These are phyloP conservation scores for Damaliscus lunatus DNA, from an alignment of 2,113 vertebrate species.

Conservation along the genomic window DNA sequence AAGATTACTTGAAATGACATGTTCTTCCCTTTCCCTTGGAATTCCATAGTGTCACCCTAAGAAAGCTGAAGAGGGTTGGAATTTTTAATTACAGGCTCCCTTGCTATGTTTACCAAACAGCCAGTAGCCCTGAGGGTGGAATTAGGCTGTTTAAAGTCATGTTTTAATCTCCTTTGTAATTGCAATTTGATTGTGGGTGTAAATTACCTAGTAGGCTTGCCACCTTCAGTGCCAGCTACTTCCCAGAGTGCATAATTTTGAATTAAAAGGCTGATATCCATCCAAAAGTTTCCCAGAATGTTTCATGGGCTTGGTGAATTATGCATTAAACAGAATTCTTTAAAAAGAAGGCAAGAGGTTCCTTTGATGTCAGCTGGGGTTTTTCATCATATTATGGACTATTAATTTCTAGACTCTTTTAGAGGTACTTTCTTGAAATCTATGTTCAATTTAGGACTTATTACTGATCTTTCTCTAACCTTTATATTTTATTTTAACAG, in stretches of 20 bases:
- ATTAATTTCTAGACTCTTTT: conserved; percentile 53
- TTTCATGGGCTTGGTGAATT: conserved; percentile 59
- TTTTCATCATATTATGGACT: conserved; percentile 45
- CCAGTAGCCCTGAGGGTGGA: conserved; percentile 74
- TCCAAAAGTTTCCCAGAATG: conserved; percentile 60
- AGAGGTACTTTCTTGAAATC: conserved; percentile 57
- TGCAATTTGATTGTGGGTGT: conserved; percentile 77
- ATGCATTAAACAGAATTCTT: conserved; percentile 57
- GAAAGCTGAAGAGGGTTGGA: conserved; percentile 48
- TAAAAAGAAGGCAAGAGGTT: conserved; percentile 55
- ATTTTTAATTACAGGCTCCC: conserved; percentile 66
- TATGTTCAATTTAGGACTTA: conserved; percentile 52
- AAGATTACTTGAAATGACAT: neutral
- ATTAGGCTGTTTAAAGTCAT: conserved; percentile 71
- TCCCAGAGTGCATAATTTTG: conserved; percentile 76
- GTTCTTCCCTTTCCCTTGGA: neutral
- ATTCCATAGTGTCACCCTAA: conserved; percentile 17
- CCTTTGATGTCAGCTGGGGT: conserved; percentile 51
- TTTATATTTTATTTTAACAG: conserved; percentile 61
- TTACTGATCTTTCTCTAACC: conserved; percentile 50
- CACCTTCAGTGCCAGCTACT: conserved; percentile 66
- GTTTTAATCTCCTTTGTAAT: conserved; percentile 83
- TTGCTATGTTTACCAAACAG: conserved; percentile 70
- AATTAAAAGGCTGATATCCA: conserved; percentile 77
- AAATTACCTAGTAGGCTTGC: conserved; percentile 70